Conservation (phyloP, 2,113 vertebrate species). For the Oreochromis niloticus region DNA sequence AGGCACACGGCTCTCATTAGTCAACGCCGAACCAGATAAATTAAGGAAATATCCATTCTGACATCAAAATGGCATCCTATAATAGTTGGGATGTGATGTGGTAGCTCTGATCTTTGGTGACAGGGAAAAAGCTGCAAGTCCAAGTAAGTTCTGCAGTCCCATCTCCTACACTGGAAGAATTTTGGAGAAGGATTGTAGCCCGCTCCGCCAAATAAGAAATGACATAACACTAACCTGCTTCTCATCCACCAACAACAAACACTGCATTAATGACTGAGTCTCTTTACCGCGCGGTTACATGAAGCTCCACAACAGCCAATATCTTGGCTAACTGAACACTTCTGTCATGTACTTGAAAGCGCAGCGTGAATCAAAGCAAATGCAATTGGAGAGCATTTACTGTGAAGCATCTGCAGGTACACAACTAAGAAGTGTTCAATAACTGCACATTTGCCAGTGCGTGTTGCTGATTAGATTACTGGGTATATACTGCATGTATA, state of each 20-base stretch:
- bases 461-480: not conserved
- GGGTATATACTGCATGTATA: not conserved
- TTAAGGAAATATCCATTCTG: not conserved
- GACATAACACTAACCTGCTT: not conserved
- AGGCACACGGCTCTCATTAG: not conserved
- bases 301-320: not conserved
- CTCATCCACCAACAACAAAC: not conserved
- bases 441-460: not conserved
- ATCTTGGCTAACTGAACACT: not conserved
- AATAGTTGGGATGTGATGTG: not conserved
- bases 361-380: not conserved
- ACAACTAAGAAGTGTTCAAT: not conserved
- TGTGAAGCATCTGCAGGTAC: not conserved
- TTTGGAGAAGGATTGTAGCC: not conserved
- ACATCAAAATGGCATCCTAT: not conserved
- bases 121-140: not conserved
- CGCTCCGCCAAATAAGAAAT: not conserved
- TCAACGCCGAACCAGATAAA: not conserved
- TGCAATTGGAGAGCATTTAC: not conserved
- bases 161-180: fast-evolving
- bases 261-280: not conserved
- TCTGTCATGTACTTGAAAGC: not conserved
- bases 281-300: not conserved
- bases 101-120: not conserved
- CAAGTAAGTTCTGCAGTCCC: not conserved